A percentile compares a stretch with the other conserved stretches of the same genome.
phyloP scores from a whole-genome alignment of 2,888 invertebrate genomes.

The Eupithecia inturbata region DNA sequence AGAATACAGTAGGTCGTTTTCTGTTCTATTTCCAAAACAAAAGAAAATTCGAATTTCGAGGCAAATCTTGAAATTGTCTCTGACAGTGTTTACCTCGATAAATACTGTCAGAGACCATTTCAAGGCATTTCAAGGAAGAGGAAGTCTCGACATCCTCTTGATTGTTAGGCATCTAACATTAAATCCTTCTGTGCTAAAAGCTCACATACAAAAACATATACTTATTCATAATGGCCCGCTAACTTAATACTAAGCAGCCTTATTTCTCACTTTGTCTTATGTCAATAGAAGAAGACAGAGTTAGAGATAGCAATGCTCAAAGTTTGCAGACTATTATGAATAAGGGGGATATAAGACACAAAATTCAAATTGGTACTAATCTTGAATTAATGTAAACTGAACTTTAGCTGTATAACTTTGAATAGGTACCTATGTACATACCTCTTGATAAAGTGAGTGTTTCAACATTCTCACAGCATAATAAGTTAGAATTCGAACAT shows the following conservation, averaged over 20 bases:
- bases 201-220: neutral
- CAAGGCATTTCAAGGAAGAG: too few relatives aligned
- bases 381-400: too few relatives aligned
- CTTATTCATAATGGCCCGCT: too few relatives aligned
- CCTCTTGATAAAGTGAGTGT: neutral
- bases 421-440: neutral
- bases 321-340: too few relatives aligned
- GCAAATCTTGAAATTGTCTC: neutral
- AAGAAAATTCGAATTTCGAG: neutral
- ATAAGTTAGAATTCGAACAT: conserved; percentile 4
- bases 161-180: neutral
- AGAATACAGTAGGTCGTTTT: neutral
- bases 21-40: neutral
- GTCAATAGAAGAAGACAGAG: too few relatives aligned
- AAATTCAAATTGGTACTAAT: too few relatives aligned
- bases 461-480: neutral
- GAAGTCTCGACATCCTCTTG: neutral
- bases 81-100: neutral
- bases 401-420: too few relatives aligned
- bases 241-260: too few relatives aligned
- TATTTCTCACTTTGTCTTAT: too few relatives aligned
- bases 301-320: too few relatives aligned
- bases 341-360: too few relatives aligned
- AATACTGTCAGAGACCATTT: too few relatives aligned
- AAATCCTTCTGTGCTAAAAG: neutral